A percentile compares a stretch with the other conserved stretches of the same genome.
phyloP scores from a whole-genome alignment of 2,797 vertebrate genomes.

The Aldrovandia affinis region DNA sequence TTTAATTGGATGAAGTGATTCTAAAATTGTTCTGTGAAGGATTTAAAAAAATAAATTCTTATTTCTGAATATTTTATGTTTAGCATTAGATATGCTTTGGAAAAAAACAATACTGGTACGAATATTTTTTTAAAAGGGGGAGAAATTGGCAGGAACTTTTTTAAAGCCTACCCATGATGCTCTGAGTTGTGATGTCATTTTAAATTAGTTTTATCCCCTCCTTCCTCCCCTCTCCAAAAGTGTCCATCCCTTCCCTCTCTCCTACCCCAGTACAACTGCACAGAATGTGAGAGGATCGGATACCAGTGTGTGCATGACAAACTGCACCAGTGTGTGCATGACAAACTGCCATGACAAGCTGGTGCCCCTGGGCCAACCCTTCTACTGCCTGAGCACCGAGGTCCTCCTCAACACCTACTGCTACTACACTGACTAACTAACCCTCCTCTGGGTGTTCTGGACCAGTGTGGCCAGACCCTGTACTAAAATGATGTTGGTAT shows the following conservation, averaged over 20 bases:
- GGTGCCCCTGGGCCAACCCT: constrained; percentile 90
- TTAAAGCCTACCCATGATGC: neutral
- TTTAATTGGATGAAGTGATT: no score
- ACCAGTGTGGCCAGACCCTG: constrained; percentile 91
- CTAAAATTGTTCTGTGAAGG: no score
- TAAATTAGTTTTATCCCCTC: neutral
- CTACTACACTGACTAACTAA: constrained; percentile 94
- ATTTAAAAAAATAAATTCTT: no score
- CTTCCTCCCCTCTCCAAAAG: neutral
- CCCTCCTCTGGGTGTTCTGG: no score
- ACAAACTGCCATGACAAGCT: constrained; percentile 77
- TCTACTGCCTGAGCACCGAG: constrained; percentile 92
- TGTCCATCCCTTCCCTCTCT: neutral
- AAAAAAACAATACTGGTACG: neutral
- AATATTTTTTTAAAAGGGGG: no score
- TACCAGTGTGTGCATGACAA: constrained; percentile 93
- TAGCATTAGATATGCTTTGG: neutral
- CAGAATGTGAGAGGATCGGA: constrained; percentile 86
- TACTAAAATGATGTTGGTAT: no score
- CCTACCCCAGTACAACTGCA: constrained; percentile 81
- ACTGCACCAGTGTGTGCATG: constrained; percentile 97
- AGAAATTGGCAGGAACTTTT: neutral
- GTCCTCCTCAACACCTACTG: constrained; percentile 92
- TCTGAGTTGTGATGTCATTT: neutral
- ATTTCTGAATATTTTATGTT: neutral